Evolutionary conservation across 2,113 vertebrate genomes (phyloP).

Genomic region (Xiphorhynchus elegans): DNA sequence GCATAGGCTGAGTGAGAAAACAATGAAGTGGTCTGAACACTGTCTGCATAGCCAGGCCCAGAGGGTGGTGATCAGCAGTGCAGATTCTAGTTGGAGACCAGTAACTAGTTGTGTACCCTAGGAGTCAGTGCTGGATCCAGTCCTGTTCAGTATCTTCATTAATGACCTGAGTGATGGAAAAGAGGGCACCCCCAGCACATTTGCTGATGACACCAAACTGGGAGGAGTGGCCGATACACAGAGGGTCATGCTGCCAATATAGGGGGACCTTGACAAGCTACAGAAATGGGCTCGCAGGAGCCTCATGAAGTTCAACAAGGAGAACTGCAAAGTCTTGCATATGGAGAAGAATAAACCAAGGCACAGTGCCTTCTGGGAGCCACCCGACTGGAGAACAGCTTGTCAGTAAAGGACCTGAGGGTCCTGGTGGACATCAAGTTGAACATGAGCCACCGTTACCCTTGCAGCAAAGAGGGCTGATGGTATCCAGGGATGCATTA

Average conservation of each 20-base stretch:
- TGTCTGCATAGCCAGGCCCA: neutral
- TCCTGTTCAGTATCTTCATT: neutral
- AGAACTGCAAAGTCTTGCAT: neutral
- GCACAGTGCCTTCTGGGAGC: neutral
- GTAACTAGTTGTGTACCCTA: neutral
- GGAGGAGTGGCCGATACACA: neutral
- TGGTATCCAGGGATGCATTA: neutral
- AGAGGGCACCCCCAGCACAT: neutral
- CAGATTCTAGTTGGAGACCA: neutral
- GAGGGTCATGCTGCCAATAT: neutral
- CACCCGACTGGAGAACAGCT: neutral
- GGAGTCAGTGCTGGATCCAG: neutral
- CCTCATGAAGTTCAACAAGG: neutral
- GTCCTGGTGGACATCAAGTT: neutral
- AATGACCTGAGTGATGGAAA: neutral
- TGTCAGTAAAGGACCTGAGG: neutral
- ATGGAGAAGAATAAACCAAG: neutral
- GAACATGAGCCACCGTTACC: neutral
- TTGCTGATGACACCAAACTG: neutral
- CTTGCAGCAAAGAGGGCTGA: neutral
- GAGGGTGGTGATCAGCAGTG: neutral
- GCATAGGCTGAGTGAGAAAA: neutral
- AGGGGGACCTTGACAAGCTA: neutral
- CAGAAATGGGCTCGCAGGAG: neutral
- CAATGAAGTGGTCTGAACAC: neutral